A percentile compares a stretch with the other conserved stretches of the same genome.
These are phyloP conservation scores for Babyrousa celebensis DNA, from an alignment of 2,797 vertebrate species.

Conservation along the genomic window DNA sequence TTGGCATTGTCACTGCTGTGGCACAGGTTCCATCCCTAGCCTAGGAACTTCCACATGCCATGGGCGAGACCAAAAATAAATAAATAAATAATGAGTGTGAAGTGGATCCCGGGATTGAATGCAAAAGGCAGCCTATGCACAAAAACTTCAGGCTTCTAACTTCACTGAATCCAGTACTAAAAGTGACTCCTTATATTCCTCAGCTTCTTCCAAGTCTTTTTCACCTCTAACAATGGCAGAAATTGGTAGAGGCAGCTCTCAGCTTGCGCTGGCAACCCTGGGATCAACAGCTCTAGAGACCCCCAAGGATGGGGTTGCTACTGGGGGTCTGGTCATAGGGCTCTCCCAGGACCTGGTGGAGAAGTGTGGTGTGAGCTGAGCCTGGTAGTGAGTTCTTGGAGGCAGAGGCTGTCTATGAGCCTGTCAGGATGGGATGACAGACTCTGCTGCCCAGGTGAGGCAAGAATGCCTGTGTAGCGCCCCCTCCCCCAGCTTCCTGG, in stretches of 20 bases:
- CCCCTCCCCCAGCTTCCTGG: background rate
- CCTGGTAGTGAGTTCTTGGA: background rate
- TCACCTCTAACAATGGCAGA: conserved; percentile 90
- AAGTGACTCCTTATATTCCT: conserved; percentile 95
- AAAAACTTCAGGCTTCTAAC: conserved; percentile 94
- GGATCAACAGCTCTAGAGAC: background rate
- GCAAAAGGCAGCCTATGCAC: conserved; percentile 86
- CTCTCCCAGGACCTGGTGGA: no score
- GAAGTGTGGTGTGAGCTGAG: background rate
- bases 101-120: conserved; percentile 91
- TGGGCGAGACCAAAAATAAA: no score
- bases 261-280: background rate
- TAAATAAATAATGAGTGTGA: no score
- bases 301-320: background rate
- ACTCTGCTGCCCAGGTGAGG: background rate
- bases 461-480: background rate
- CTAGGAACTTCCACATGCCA: no score
- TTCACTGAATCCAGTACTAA: conserved; percentile 95
- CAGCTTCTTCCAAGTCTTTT: conserved; percentile 95
- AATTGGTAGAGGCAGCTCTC: background rate
- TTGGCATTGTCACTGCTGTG: no score
- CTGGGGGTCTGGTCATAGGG: background rate
- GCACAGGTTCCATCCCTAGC: no score
- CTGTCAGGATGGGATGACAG: background rate
- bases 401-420: background rate